phyloP scores from a whole-genome alignment of 2,888 invertebrate genomes.

The Chloroclysta siterata region DNA sequence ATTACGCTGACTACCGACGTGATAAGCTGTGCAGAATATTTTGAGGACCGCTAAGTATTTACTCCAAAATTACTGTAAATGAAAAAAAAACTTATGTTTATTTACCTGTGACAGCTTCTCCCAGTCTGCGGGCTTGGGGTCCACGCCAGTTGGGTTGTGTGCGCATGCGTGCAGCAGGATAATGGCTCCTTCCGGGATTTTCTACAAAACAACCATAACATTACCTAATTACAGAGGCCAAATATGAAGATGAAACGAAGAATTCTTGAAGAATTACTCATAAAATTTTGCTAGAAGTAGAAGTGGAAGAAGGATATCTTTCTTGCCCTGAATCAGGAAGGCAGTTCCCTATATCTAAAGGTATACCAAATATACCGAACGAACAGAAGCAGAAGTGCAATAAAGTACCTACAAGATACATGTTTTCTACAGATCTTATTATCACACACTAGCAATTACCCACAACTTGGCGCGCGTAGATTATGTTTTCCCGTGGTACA shows the following conservation, averaged over 20 bases:
- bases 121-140: conserved; percentile 96
- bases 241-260: conserved; percentile 92
- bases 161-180: conserved; percentile 98
- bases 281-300: conserved; percentile 95
- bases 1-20: too few species aligned
- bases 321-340: conserved; percentile 98
- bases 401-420: conserved; percentile 55
- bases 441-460: too few species aligned
- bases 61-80: too few species aligned
- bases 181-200: conserved; percentile 95
- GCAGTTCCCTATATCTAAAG: conserved; percentile 97
- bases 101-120: conserved; percentile 92
- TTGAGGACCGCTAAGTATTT: too few species aligned
- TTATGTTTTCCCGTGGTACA: too few species aligned
- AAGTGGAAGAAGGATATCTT: conserved; percentile 96
- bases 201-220: conserved; percentile 80
- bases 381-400: conserved; percentile 98
- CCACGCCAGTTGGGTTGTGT: conserved; percentile 99
- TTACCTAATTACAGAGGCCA: conserved; percentile 91
- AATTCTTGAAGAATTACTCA: conserved; percentile 95
- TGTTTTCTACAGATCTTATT: too few species aligned
- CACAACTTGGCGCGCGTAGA: too few species aligned
- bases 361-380: conserved; percentile 99
- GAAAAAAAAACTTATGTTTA: too few species aligned
- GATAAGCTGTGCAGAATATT: too few species aligned